A percentile compares a stretch with the other conserved stretches of the same genome.
These are phyloP conservation scores for Varecia variegata DNA, from an alignment of 2,797 vertebrate species.

Conservation along the genomic window DNA sequence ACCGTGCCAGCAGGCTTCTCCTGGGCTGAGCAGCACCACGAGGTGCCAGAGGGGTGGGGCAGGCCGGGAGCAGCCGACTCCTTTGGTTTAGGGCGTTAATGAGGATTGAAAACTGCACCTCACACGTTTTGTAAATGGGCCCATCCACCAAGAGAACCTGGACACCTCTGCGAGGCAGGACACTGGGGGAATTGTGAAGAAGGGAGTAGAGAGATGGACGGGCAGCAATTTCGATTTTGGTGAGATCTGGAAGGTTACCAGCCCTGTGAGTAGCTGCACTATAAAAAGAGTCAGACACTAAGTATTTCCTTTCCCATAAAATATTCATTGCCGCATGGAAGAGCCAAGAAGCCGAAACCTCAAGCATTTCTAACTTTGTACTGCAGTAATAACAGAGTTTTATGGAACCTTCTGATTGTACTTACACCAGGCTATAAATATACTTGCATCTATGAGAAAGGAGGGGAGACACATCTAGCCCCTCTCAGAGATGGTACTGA, in stretches of 20 bases:
- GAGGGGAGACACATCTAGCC: neutral
- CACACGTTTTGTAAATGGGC: neutral
- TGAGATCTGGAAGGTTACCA: constrained; percentile 87
- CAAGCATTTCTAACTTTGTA: constrained; percentile 94
- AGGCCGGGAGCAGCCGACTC: neutral
- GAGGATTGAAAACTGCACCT: neutral
- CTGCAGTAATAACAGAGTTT: constrained; percentile 85
- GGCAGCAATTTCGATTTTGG: constrained; percentile 64
- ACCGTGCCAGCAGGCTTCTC: neutral
- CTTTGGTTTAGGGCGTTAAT: neutral
- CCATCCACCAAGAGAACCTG: neutral
- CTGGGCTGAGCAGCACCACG: neutral
- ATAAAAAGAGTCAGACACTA: constrained; percentile 96
- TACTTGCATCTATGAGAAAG: constrained; percentile 34
- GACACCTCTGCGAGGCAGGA: neutral
- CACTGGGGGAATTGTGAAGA: neutral
- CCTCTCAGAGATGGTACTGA: accelerated
- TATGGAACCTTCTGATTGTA: constrained; percentile 84
- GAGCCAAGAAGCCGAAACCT: constrained; percentile 95
- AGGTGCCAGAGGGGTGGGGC: neutral
- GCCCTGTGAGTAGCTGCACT: constrained; percentile 86
- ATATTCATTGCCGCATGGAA: constrained; percentile 95
- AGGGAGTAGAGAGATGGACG: neutral
- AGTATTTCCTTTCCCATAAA: constrained; percentile 98
- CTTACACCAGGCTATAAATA: constrained; percentile 77